Conservation (phyloP, 2,797 vertebrate genomes). For the Channallabes apus region DNA sequence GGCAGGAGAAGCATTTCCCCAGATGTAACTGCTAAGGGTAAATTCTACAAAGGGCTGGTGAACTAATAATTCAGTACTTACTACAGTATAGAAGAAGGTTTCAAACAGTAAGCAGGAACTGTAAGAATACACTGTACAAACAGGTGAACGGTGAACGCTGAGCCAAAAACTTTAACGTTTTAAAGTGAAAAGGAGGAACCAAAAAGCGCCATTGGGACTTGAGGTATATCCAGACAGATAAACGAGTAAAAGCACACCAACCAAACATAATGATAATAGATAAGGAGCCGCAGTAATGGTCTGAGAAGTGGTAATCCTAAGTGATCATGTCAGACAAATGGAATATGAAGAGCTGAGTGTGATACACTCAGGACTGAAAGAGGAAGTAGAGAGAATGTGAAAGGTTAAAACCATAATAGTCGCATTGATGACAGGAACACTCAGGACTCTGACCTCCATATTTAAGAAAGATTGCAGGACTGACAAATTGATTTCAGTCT, state of each 20-base stretch:
- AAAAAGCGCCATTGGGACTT: neutral
- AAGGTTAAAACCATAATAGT: constrained; percentile 12
- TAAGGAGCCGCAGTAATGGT: constrained; percentile 3
- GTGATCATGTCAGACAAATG: constrained; percentile 3
- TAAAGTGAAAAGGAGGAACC: neutral
- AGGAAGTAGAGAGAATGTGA: neutral
- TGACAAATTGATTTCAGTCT: neutral
- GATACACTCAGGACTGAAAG: neutral
- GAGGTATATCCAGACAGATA: neutral
- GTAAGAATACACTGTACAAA: neutral
- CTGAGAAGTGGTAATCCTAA: neutral
- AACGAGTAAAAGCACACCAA: neutral
- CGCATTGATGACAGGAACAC: neutral
- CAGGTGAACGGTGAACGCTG: neutral
- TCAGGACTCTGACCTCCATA: neutral
- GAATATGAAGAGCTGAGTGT: constrained; percentile 10
- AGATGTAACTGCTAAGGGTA: neutral
- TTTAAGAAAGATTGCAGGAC: neutral
- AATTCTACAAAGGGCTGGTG: neutral
- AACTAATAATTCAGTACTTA: constrained; percentile 7
- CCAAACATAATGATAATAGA: constrained; percentile 1
- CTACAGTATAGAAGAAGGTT: neutral
- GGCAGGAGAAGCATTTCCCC: neutral
- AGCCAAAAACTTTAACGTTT: neutral
- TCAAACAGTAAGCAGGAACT: neutral